Percentiles rank a stretch among this genome's conserved stretches.
Conservation (phyloP, 2,888 invertebrate genomes). For the Eristalinus sepulchralis region DNA sequence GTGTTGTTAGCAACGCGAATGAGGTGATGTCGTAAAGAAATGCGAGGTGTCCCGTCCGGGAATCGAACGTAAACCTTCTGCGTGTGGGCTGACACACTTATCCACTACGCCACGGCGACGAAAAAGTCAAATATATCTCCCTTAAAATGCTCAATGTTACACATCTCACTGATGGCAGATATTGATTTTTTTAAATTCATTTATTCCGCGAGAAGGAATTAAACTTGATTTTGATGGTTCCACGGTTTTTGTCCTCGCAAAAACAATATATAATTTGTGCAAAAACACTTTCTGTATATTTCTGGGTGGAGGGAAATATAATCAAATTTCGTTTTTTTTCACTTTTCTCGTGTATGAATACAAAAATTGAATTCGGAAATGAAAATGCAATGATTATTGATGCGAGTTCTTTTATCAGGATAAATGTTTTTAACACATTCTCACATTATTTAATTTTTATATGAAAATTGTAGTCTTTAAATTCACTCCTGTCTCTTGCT, state of each 20-base stretch:
- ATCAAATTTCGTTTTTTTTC: slow-evolving; percentile 44
- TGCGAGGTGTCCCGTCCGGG: no score
- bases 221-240: slow-evolving; percentile 28
- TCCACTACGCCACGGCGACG: no score
- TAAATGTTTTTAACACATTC: background rate
- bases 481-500: no score
- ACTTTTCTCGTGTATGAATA: slow-evolving; percentile 23
- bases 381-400: slow-evolving; percentile 42
- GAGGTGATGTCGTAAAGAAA: no score
- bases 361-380: slow-evolving; percentile 53
- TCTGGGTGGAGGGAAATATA: slow-evolving; percentile 29
- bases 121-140: no score
- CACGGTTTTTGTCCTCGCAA: slow-evolving; percentile 5
- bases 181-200: slow-evolving; percentile 10
- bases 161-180: background rate
- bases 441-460: no score
- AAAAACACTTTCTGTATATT: slow-evolving; percentile 20
- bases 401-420: slow-evolving; percentile 18
- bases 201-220: background rate
- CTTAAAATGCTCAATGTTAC: background rate
- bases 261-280: background rate
- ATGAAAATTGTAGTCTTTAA: no score
- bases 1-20: no score
- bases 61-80: no score
- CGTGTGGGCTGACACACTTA: no score